Evolutionary conservation across 2,888 invertebrate genomes (phyloP).

Genomic region (Magallana nippona): DNA sequence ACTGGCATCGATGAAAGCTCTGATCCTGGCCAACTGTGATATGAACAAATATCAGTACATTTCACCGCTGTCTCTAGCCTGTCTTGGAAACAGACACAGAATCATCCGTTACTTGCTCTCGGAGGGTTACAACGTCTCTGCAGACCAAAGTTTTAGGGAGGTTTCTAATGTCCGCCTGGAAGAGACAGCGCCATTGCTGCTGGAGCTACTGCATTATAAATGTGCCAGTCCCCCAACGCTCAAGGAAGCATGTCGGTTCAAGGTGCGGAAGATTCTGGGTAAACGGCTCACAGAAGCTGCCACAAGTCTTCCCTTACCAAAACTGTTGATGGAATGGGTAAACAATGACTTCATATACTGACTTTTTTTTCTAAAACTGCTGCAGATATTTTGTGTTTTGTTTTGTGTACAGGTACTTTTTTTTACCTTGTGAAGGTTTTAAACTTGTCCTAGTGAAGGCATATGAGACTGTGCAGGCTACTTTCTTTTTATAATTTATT

Average conservation of each 20-base stretch:
- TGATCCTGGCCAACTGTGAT: constrained; percentile 59
- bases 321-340: constrained; percentile 56
- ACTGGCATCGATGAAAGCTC: constrained; percentile 55
- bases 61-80: constrained; percentile 62
- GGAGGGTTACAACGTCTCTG: constrained; percentile 61
- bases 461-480: too few relatives aligned
- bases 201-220: constrained; percentile 54
- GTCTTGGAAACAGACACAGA: constrained; percentile 57
- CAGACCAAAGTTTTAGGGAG: constrained; percentile 55
- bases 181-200: constrained; percentile 58
- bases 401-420: too few relatives aligned
- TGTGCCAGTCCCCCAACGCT: constrained; percentile 59
- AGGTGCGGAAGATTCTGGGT: constrained; percentile 51
- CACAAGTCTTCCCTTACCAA: constrained; percentile 54
- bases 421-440: too few relatives aligned
- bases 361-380: background rate
- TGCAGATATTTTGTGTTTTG: too few relatives aligned
- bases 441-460: too few relatives aligned
- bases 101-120: constrained; percentile 63
- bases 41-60: constrained; percentile 57
- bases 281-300: constrained; percentile 47
- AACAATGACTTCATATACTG: constrained; percentile 58
- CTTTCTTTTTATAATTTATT: too few relatives aligned
- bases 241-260: constrained; percentile 58
- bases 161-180: constrained; percentile 58